Evolutionary conservation across 2,113 vertebrate genomes (phyloP).

Genomic region (Vidua chalybeata): DNA sequence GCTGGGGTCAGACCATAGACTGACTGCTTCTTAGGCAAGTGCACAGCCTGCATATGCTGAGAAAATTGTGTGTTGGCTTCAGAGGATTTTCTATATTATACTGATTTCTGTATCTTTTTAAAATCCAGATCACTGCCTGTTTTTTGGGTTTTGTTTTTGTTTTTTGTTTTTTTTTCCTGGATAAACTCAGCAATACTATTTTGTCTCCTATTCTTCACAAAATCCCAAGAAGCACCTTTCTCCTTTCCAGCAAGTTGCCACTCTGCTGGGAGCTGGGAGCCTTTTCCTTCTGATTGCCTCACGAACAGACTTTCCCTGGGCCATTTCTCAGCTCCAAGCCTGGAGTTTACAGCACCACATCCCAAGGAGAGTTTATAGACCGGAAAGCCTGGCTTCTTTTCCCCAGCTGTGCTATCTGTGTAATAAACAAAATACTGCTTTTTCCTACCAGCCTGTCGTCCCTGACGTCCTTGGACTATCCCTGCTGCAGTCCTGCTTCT

Average conservation of each 20-base stretch:
- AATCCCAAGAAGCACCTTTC: not conserved
- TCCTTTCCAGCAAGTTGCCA: not conserved
- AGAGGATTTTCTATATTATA: not conserved
- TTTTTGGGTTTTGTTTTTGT: no score
- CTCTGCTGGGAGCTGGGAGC: not conserved
- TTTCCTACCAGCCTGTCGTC: not conserved
- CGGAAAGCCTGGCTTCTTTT: not conserved
- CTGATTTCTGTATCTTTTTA: not conserved
- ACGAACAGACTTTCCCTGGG: not conserved
- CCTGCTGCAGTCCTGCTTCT: not conserved
- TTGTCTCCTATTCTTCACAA: not conserved
- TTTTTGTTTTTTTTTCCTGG: not conserved
- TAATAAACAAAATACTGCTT: not conserved
- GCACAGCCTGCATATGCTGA: not conserved
- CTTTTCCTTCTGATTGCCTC: not conserved
- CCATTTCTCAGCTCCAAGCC: not conserved
- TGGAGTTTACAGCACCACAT: not conserved
- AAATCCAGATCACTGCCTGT: not conserved
- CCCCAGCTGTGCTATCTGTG: not conserved
- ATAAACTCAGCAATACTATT: not conserved
- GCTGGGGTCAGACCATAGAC: not conserved
- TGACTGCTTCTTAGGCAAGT: not conserved
- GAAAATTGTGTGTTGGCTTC: not conserved
- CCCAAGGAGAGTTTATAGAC: not conserved
- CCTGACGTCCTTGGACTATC: not conserved